Conservation (phyloP, 2,888 invertebrate genomes). For the Troides oblongomaculatus region DNA sequence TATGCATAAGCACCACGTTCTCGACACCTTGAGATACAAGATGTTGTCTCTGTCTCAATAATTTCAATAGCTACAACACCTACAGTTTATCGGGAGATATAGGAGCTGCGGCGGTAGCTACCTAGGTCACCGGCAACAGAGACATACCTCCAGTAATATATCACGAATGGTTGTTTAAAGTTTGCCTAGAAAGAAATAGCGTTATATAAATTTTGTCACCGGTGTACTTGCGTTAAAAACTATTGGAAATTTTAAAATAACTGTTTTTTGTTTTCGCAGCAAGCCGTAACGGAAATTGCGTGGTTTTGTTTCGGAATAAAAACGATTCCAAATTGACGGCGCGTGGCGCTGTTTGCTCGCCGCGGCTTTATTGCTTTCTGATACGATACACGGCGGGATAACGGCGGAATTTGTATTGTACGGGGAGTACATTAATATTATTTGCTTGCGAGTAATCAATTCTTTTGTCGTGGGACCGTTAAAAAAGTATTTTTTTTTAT, state of each 20-base stretch:
- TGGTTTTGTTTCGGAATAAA: slow-evolving; percentile 29
- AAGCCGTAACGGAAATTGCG: slow-evolving; percentile 24
- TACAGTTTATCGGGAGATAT: too few species aligned
- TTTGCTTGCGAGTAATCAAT: slow-evolving; percentile 18
- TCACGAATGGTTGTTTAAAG: not conserved
- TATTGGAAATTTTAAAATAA: slow-evolving; percentile 16
- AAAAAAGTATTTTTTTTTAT: not conserved
- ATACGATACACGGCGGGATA: slow-evolving; percentile 26
- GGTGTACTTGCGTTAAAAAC: slow-evolving; percentile 3
- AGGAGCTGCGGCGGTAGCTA: too few species aligned
- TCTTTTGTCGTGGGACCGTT: not conserved
- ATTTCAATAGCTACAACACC: too few species aligned
- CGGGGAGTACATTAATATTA: slow-evolving; percentile 8
- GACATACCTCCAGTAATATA: too few species aligned
- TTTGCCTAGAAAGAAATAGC: not conserved
- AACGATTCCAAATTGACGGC: slow-evolving; percentile 21
- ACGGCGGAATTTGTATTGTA: slow-evolving; percentile 17
- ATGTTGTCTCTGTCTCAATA: too few species aligned
- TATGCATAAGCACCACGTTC: too few species aligned
- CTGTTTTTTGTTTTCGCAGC: slow-evolving; percentile 2
- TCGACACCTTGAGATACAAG: too few species aligned
- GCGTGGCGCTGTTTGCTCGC: slow-evolving; percentile 24
- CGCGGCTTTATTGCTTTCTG: slow-evolving; percentile 22
- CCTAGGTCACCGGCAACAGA: too few species aligned
- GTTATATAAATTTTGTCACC: not conserved